Evolutionary conservation across 2,113 vertebrate species (phyloP).

Genomic region (Litocranius walleri): DNA sequence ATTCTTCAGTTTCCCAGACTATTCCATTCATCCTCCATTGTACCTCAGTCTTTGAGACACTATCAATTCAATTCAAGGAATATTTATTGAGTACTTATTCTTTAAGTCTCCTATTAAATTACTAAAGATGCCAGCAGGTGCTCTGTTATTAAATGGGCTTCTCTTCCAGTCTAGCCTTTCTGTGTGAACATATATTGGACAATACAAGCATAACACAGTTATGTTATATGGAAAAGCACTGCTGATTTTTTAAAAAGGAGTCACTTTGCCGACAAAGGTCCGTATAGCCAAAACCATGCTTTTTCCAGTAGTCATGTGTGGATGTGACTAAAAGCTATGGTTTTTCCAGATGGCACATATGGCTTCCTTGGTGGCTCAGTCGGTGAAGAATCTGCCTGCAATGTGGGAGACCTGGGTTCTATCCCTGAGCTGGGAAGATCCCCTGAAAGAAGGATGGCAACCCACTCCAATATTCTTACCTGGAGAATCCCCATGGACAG

Average conservation of each 20-base stretch:
- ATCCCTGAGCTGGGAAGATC: neutral
- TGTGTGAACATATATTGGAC: neutral
- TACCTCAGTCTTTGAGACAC: neutral
- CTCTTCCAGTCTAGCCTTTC: neutral
- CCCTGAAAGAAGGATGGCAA: neutral
- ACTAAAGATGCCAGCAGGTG: neutral
- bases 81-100: neutral
- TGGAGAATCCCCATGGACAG: neutral
- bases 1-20: neutral
- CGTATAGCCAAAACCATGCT: fast-evolving
- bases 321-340: neutral
- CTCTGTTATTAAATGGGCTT: neutral
- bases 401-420: neutral
- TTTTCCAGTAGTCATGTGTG: neutral
- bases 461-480: neutral
- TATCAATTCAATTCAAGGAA: neutral
- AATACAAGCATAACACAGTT: neutral
- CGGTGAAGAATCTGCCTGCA: neutral
- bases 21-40: neutral
- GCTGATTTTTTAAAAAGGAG: neutral
- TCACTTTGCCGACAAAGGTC: neutral
- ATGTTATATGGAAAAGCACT: neutral
- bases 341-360: neutral
- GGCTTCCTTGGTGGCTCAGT: neutral
- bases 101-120: neutral